Evolutionary conservation across 1,140 invertebrate species (phyloP).

Genomic region (Lasioglossum albipes): DNA sequence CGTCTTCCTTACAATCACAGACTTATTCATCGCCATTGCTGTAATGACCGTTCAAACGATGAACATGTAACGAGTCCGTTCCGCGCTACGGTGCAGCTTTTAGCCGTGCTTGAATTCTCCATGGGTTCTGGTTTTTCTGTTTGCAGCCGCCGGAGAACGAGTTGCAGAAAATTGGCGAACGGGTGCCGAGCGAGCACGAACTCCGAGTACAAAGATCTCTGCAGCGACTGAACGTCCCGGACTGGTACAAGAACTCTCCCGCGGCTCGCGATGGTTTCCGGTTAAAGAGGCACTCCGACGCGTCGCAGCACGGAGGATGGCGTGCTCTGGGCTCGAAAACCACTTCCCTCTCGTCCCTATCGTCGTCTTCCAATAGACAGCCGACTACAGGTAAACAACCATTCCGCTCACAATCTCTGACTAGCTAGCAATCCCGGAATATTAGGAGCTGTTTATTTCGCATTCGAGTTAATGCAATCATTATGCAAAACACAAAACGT

Average conservation of each 20-base stretch:
- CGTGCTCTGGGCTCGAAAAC: conserved; percentile 88
- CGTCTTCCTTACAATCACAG: too few species aligned
- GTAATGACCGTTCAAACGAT: too few species aligned
- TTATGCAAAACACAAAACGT: too few species aligned
- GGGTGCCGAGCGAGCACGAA: conserved; percentile 93
- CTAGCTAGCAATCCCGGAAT: neutral
- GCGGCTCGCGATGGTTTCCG: conserved; percentile 86
- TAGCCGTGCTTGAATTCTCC: neutral
- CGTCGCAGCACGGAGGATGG: conserved; percentile 84
- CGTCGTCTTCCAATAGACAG: conserved; percentile 78
- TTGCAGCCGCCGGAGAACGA: conserved; percentile 95
- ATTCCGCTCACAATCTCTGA: neutral
- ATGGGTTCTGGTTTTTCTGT: neutral
- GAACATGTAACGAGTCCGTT: too few species aligned
- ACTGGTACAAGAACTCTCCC: conserved; percentile 95
- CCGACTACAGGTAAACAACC: conserved; percentile 72
- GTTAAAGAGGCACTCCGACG: conserved; percentile 85
- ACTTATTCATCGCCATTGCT: too few species aligned
- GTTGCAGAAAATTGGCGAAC: conserved; percentile 89
- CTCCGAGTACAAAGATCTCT: conserved; percentile 94
- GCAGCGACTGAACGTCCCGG: conserved; percentile 95
- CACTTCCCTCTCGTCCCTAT: conserved; percentile 86
- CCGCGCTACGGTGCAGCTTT: too few species aligned
- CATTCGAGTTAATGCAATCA: too few species aligned
- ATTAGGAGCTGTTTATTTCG: too few species aligned